A percentile compares a stretch with the other conserved stretches of the same genome.
These are phyloP conservation scores for Capreolus pygargus DNA, from an alignment of 2,113 vertebrate genomes.

Conservation along the genomic window DNA sequence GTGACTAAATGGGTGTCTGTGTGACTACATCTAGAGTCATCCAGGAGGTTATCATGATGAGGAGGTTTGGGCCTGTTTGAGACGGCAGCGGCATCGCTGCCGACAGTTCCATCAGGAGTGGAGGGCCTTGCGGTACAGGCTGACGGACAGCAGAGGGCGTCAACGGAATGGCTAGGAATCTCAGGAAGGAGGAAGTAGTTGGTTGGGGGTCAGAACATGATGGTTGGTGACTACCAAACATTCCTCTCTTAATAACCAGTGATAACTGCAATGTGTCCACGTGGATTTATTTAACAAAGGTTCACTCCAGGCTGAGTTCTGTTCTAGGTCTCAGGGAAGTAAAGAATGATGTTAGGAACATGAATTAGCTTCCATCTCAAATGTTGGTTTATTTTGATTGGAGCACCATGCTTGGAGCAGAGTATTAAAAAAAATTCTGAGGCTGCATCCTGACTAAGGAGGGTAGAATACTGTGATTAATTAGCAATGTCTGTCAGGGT, in stretches of 20 bases:
- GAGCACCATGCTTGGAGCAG: not conserved
- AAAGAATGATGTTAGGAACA: not conserved
- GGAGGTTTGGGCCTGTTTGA: not conserved
- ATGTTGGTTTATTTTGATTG: not conserved
- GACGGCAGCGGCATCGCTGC: no score
- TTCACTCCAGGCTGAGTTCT: not conserved
- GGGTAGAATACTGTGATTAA: not conserved
- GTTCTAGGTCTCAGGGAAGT: not conserved
- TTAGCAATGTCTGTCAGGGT: not conserved
- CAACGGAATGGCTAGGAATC: constrained; percentile 33
- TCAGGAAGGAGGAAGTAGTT: constrained; percentile 62
- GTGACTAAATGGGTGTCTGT: not conserved
- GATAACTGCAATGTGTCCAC: not conserved
- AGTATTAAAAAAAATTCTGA: not conserved
- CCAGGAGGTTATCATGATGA: not conserved
- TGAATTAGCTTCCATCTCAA: not conserved
- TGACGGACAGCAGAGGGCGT: constrained; percentile 54
- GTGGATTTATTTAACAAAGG: not conserved
- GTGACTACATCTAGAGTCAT: not conserved
- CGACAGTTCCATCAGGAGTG: not conserved
- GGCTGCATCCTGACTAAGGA: not conserved
- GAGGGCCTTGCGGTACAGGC: constrained; percentile 6
- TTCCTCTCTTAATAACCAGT: not conserved
- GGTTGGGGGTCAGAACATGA: not conserved
- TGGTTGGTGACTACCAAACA: not conserved